These are phyloP conservation scores for Phalera bucephala DNA, from an alignment of 2,888 invertebrate genomes.

Conservation along the genomic window DNA sequence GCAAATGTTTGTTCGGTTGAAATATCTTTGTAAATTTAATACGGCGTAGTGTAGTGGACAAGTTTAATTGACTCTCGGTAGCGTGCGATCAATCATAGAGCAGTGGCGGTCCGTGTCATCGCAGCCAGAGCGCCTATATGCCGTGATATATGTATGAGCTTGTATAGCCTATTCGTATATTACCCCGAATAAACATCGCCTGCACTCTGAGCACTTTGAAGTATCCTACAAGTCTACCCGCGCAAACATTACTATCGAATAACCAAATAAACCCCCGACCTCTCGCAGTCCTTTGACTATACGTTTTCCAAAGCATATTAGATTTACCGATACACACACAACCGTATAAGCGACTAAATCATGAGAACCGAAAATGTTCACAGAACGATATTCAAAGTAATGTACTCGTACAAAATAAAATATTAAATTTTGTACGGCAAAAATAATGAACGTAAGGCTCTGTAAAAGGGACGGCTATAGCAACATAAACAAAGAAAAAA, in stretches of 20 bases:
- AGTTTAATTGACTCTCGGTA: slow-evolving; percentile 73
- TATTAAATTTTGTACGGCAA: slow-evolving; percentile 30
- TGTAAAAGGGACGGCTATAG: slow-evolving; percentile 29
- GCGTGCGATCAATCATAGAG: slow-evolving; percentile 65
- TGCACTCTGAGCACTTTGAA: slow-evolving; percentile 8
- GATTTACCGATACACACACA: background rate
- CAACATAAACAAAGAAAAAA: slow-evolving; percentile 34
- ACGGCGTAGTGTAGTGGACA: slow-evolving; percentile 64
- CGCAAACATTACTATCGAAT: background rate
- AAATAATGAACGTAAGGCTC: slow-evolving; percentile 30
- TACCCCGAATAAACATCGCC: slow-evolving; percentile 15
- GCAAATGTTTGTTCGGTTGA: slow-evolving; percentile 33
- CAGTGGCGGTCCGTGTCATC: slow-evolving; percentile 52
- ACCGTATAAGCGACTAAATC: slow-evolving; percentile 9
- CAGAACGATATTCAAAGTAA: slow-evolving; percentile 30
- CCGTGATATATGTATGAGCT: slow-evolving; percentile 23
- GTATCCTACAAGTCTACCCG: background rate
- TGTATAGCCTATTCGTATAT: slow-evolving; percentile 10
- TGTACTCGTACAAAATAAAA: too few species aligned
- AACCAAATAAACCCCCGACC: background rate
- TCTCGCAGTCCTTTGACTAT: background rate
- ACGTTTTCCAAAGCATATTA: background rate
- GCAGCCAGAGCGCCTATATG: slow-evolving; percentile 14
- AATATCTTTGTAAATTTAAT: slow-evolving; percentile 62
- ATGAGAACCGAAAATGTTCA: slow-evolving; percentile 20